These are phyloP conservation scores for Cephalophus harveyi DNA, from an alignment of 2,113 vertebrate species.

Conservation along the genomic window DNA sequence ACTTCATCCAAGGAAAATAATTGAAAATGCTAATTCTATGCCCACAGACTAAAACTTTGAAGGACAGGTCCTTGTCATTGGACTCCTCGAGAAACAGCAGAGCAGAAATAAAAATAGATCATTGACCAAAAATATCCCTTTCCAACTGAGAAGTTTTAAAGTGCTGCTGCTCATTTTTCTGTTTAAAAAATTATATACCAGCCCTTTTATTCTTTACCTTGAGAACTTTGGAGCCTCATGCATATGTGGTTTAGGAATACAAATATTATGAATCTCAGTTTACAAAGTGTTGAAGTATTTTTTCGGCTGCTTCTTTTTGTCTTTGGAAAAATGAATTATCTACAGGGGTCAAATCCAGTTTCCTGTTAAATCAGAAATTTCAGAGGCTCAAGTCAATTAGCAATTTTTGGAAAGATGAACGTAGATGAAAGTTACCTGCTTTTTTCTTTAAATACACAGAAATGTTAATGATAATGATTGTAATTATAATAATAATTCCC, in stretches of 20 bases:
- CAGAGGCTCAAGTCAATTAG: not conserved
- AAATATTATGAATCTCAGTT: not conserved
- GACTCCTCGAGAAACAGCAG: conserved; percentile 78
- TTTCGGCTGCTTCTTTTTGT: not conserved
- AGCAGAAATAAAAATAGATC: conserved; percentile 84
- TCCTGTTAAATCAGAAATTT: not conserved
- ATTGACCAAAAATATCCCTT: conserved; percentile 83
- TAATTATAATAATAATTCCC: not conserved
- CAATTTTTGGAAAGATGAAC: not conserved
- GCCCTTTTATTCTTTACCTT: conserved; percentile 59
- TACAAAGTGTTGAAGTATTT: not conserved
- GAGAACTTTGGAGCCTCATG: conserved; percentile 21
- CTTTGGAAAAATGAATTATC: not conserved
- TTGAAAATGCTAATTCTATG: conserved; percentile 81
- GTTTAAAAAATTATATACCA: conserved; percentile 63
- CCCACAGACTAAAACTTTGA: conserved; percentile 72
- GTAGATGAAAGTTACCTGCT: not conserved
- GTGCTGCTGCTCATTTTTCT: conserved; percentile 61
- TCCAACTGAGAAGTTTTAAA: conserved; percentile 78
- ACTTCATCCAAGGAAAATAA: conserved; percentile 68
- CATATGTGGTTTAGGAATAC: conserved; percentile 51
- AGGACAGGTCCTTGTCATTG: conserved; percentile 80
- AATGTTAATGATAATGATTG: not conserved
- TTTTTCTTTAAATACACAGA: not conserved
- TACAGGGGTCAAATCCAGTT: not conserved